Evolutionary conservation across 2,888 invertebrate genomes (phyloP), one percentile per base, ranked within the genome.

Genomic region (Sclerodermus sp.): DNA sequence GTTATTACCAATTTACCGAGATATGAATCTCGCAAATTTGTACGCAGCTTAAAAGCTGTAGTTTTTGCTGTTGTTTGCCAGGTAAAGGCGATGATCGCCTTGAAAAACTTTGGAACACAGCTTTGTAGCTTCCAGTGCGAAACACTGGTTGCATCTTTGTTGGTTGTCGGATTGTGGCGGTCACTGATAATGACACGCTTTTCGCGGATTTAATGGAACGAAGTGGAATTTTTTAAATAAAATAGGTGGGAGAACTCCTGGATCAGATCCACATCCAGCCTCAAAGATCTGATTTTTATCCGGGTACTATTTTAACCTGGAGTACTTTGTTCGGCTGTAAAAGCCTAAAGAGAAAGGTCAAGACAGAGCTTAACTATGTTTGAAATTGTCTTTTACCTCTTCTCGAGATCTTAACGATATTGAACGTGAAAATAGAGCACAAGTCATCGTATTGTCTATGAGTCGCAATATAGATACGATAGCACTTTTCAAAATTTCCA

Each of bases 21-120:
- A 74, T 76, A 76, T 76, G 76, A 76, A 75, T 74, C 76, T 75
- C 75, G 68, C 67, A 61, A 67, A 53, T 68, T 75, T 73, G 68
- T 69, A 64, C 67, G 64, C 67, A 63, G 67, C 58, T 38, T 51
- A 57, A 48, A 49, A 44, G 56, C 59, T 66, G 67, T 64, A 64
- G 61, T 73, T 73, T 58, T 71, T 66, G 66, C 70, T 64, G 67
- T 52, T 54, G 62, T 60, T n/a, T 62, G 47, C 60, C 58, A 56
- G 55, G 48, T 49, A 48, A 12, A 8, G 51, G 53, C 55, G 53
- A 49, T 34, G 41, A 44, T 51, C 52, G 44, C 45, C 46, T 55
- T 47, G 51, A 56, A 60, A 51, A 45, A 53, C 38, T 65, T 66
- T 70, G 63, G 64, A 57, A 56, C 57, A 67, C 69, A 67, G 69